Conservation (phyloP, 2,797 vertebrate genomes). For the Paratrypauchen microcephalus region DNA sequence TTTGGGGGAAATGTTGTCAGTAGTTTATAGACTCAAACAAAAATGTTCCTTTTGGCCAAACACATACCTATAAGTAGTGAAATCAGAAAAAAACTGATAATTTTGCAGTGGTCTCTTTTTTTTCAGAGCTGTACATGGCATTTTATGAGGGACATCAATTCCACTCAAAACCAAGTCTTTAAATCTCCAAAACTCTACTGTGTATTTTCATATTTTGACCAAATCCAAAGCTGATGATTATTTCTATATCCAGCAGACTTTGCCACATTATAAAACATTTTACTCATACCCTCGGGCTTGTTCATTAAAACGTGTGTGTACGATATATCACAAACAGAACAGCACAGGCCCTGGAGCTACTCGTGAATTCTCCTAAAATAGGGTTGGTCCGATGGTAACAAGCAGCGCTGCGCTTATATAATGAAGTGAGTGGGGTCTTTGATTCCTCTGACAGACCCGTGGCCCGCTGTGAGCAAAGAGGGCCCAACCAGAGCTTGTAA, state of each 20-base stretch:
- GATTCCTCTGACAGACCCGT: constrained; percentile 46
- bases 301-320: constrained; percentile 13
- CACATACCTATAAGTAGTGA: too few relatives aligned
- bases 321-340: neutral
- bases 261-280: constrained; percentile 3
- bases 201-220: neutral
- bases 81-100: too few relatives aligned
- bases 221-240: neutral
- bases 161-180: neutral
- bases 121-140: too few relatives aligned
- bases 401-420: constrained; percentile 49
- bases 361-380: constrained; percentile 15
- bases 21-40: too few relatives aligned
- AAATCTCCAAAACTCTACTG: too few relatives aligned
- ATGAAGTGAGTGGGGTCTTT: constrained; percentile 55
- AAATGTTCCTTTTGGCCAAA: too few relatives aligned
- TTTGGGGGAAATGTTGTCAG: too few relatives aligned
- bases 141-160: neutral
- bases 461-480: constrained; percentile 64
- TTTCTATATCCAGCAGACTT: neutral
- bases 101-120: too few relatives aligned
- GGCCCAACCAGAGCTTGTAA: constrained; percentile 58
- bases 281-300: neutral
- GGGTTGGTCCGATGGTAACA: constrained; percentile 25
- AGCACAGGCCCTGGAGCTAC: neutral